These are phyloP conservation scores for Agrotis clavis DNA, from an alignment of 2,888 invertebrate genomes.

Conservation along the genomic window DNA sequence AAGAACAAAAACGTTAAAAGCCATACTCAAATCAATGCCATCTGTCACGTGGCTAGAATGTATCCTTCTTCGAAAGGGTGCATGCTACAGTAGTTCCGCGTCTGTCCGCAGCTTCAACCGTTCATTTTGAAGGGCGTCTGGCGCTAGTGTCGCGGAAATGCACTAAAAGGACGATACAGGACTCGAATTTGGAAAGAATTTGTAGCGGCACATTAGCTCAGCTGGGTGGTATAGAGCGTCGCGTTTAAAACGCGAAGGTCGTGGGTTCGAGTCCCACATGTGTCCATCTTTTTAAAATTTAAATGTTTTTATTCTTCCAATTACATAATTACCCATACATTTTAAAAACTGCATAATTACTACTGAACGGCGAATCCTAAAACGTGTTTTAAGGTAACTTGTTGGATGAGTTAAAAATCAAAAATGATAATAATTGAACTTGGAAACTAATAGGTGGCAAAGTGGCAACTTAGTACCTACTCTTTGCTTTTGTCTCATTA, in stretches of 20 bases:
- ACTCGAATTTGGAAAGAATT: background rate
- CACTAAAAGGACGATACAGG: background rate
- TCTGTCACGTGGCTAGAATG: background rate
- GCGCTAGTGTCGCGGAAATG: conserved; percentile 17
- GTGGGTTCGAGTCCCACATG: conserved; percentile 35
- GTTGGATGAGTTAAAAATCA: too few species aligned
- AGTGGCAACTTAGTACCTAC: too few species aligned
- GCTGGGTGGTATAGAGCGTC: conserved; percentile 23
- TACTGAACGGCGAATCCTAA: too few species aligned
- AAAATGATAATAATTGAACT: too few species aligned
- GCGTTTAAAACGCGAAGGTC: conserved; percentile 8
- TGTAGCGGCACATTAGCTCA: conserved; percentile 32
- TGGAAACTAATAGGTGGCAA: too few species aligned
- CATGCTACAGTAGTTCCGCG: background rate
- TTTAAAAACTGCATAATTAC: too few species aligned
- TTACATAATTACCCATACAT: too few species aligned
- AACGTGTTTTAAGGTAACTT: too few species aligned
- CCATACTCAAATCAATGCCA: conserved; percentile 1
- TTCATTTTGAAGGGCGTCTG: conserved; percentile 3
- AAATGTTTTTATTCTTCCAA: too few species aligned
- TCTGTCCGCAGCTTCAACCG: background rate
- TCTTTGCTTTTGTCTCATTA: too few species aligned
- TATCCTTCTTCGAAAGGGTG: background rate
- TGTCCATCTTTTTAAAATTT: conserved; percentile 12
- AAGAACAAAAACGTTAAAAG: background rate